phyloP scores from a whole-genome alignment of 1,140 invertebrate genomes.

The Drosophila gunungcola region DNA sequence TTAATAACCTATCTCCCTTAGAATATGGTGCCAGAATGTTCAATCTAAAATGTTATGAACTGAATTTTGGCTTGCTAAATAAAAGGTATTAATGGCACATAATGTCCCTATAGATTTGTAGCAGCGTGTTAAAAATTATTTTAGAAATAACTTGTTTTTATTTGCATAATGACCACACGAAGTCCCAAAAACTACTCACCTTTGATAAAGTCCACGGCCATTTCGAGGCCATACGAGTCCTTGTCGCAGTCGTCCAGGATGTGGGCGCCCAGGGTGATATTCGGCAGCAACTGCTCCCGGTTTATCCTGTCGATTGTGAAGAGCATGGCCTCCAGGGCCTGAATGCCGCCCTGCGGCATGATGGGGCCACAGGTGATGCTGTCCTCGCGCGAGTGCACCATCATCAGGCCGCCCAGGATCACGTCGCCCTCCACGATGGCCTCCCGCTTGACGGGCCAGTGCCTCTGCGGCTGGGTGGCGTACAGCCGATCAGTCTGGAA shows the following conservation, averaged over 20 bases:
- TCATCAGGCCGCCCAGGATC: constrained; percentile 95
- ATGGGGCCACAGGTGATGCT: constrained; percentile 92
- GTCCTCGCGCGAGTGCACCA: constrained; percentile 95
- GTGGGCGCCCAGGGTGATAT: constrained; percentile 91
- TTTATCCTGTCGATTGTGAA: constrained; percentile 94
- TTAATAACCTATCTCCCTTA: too few species aligned
- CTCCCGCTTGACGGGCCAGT: constrained; percentile 94
- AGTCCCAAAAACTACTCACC: constrained; percentile 86
- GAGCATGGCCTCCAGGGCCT: constrained; percentile 94
- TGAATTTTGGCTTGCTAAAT: too few species aligned
- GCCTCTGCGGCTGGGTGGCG: constrained; percentile 62
- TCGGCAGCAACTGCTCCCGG: constrained; percentile 87
- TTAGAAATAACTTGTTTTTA: too few species aligned
- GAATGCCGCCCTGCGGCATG: constrained; percentile 95
- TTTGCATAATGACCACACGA: too few species aligned
- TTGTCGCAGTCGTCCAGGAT: constrained; percentile 96
- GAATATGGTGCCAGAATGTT: too few species aligned
- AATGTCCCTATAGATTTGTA: too few species aligned
- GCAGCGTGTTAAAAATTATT: too few species aligned
- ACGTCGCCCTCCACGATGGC: constrained; percentile 94
- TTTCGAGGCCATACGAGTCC: constrained; percentile 96
- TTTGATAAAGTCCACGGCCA: constrained; percentile 97
- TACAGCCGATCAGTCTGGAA: constrained; percentile 62
- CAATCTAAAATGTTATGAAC: too few species aligned
- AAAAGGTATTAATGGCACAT: too few species aligned